Evolutionary conservation across 2,797 vertebrate genomes (phyloP).

Genomic region (Helostoma temminkii): DNA sequence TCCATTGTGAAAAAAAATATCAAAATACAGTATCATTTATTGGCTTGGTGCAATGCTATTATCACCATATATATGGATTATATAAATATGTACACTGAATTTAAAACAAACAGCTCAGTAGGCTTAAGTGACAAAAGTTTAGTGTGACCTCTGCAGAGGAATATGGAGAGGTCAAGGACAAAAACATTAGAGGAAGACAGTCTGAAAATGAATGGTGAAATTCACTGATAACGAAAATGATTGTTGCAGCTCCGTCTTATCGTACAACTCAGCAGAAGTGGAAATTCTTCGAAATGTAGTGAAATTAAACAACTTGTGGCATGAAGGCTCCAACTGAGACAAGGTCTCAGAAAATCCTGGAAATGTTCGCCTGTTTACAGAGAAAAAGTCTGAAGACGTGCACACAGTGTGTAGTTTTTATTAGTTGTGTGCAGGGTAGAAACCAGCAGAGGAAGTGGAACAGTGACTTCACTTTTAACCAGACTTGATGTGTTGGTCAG

Average conservation of each 20-base stretch:
- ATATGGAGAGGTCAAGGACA: too few species aligned
- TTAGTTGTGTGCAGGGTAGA: not conserved
- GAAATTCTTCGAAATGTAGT: constrained; percentile 39
- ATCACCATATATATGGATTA: too few species aligned
- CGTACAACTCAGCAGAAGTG: constrained; percentile 18
- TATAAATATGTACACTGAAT: too few species aligned
- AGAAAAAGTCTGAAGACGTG: constrained; percentile 26
- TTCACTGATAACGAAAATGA: not conserved
- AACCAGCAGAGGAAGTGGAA: not conserved
- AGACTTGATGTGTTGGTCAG: not conserved
- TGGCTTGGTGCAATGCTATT: too few species aligned
- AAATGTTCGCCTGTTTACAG: constrained; percentile 36
- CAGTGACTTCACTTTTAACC: not conserved
- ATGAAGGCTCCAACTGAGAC: constrained; percentile 26
- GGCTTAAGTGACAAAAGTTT: too few species aligned
- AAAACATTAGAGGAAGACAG: too few species aligned
- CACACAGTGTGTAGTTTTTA: constrained; percentile 1
- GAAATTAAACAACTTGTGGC: constrained; percentile 30
- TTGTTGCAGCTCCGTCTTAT: not conserved
- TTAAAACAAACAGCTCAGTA: too few species aligned
- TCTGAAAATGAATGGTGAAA: fast-evolving
- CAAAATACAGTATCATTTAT: too few species aligned
- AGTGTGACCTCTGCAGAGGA: too few species aligned
- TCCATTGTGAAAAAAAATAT: not conserved
- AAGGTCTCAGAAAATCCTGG: constrained; percentile 48